Conservation (phyloP, 2,797 vertebrate genomes). For the Labeo calbasu region DNA sequence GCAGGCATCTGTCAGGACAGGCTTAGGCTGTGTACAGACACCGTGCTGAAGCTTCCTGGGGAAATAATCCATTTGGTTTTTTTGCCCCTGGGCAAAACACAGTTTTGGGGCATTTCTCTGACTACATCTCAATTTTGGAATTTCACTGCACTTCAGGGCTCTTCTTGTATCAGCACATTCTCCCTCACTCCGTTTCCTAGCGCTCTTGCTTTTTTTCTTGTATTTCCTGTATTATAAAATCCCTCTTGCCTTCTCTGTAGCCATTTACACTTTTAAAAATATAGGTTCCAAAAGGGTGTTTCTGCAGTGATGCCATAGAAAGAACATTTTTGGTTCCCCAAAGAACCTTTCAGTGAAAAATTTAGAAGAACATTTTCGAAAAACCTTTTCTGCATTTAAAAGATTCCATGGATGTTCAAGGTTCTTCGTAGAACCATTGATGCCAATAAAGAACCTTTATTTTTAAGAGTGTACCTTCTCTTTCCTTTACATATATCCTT, state of each 20-base stretch:
- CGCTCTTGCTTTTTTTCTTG: background rate
- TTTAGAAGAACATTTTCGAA: too few relatives aligned
- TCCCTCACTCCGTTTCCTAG: background rate
- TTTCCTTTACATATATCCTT: background rate
- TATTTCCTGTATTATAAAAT: background rate
- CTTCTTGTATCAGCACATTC: background rate
- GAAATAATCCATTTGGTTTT: conserved; percentile 48
- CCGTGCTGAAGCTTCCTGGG: conserved; percentile 13
- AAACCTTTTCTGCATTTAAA: too few relatives aligned
- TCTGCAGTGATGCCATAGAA: too few relatives aligned
- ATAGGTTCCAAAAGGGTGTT: too few relatives aligned
- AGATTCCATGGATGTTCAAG: too few relatives aligned
- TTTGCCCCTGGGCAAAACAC: conserved; percentile 47
- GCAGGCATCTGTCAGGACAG: conserved; percentile 44
- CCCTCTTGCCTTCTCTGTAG: conserved; percentile 5
- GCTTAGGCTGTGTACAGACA: conserved; percentile 36
- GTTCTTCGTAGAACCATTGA: too few relatives aligned
- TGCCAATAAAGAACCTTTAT: too few relatives aligned
- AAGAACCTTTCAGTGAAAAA: too few relatives aligned
- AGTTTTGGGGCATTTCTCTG: conserved; percentile 35
- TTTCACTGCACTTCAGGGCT: conserved; percentile 19
- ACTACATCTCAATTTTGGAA: conserved; percentile 50
- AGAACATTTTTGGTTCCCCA: too few relatives aligned
- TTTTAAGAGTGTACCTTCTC: background rate
- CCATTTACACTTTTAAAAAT: background rate